Base-by-base conservation (phyloP, 2,888 invertebrate species). In the Euproctis similis region DNA sequence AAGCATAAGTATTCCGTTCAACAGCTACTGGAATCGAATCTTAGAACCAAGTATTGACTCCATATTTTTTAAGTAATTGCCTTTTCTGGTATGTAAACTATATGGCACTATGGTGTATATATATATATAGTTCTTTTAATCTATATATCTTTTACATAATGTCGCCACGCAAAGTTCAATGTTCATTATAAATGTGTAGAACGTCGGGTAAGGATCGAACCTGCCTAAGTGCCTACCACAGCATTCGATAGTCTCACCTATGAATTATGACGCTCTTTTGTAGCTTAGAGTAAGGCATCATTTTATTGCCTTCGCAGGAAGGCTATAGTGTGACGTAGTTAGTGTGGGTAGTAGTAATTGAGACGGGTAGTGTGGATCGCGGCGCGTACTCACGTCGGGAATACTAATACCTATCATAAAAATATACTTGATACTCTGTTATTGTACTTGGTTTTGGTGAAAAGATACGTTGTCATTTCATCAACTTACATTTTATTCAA, bases 271-370 rank as follows among this genome's bases (percentile, higher is more conserved):
- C 8, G 10, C n/a, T 8, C 12, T 9, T 17, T 9, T 13, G 7
- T 10, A 23, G 8, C 5, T 19, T 2, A 26, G 10, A 18, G 7
- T 12, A 6, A 6, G 36, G 47, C 46, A 46, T 26, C 51, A 53
- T 55, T 46, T 59, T 60, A 59, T 8, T 8, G 30, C 23, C 28
- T 8, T 30, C 8, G 13, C 24, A 9, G 26, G 13, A n/a, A n/a
- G n/a, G n/a, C n/a, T 54, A 39, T 47, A 46, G 42, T 51, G 52
- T 44, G 58, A 53, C 53, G 47, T 51, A 60, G 53, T 59, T 59
- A 59, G 47, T 37, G 42, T 44, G 41, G 33, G 39, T 40, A 34
- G 47, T 63, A 62, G n/a, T n/a, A n/a, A 62, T 62, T 61, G 61
- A 53, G 53, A 42, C 39, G 39, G 44, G 39, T 51, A 42, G n/a